Conservation (phyloP, 2,797 vertebrate species). For the Rallus crepitans region DNA sequence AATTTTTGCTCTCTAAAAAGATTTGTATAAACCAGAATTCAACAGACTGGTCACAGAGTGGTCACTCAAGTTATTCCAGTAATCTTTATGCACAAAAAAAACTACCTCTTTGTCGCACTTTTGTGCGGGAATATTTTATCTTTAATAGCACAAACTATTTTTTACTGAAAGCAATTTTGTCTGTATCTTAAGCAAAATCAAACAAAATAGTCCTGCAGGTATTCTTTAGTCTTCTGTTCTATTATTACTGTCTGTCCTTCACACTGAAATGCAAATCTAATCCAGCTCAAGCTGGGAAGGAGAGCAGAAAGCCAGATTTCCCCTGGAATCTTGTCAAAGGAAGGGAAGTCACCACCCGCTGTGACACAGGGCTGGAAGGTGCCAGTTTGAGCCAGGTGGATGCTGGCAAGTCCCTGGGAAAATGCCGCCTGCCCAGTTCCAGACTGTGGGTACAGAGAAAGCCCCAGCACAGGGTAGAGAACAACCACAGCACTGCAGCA, state of each 20-base stretch:
- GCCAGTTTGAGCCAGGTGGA: neutral
- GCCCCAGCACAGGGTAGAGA: neutral
- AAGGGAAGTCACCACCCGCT: fast-evolving
- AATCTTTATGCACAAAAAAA: neutral
- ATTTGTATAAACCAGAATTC: neutral
- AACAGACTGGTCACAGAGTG: neutral
- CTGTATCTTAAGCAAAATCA: neutral
- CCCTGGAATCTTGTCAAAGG: neutral
- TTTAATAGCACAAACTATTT: neutral
- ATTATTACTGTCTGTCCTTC: neutral
- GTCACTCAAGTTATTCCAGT: neutral
- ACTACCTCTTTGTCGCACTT: neutral
- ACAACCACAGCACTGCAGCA: fast-evolving
- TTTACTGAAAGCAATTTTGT: neutral
- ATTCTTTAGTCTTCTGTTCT: neutral
- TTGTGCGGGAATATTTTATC: neutral
- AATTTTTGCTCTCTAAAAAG: neutral
- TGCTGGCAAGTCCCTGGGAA: neutral
- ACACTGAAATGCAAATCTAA: neutral
- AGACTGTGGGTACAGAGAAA: neutral
- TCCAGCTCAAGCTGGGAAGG: neutral
- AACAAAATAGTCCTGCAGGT: neutral
- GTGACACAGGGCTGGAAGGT: neutral
- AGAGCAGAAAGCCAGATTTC: neutral
- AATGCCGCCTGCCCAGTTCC: neutral